These are phyloP conservation scores for Epiblema foenella DNA, from an alignment of 2,888 invertebrate genomes.

Conservation along the genomic window DNA sequence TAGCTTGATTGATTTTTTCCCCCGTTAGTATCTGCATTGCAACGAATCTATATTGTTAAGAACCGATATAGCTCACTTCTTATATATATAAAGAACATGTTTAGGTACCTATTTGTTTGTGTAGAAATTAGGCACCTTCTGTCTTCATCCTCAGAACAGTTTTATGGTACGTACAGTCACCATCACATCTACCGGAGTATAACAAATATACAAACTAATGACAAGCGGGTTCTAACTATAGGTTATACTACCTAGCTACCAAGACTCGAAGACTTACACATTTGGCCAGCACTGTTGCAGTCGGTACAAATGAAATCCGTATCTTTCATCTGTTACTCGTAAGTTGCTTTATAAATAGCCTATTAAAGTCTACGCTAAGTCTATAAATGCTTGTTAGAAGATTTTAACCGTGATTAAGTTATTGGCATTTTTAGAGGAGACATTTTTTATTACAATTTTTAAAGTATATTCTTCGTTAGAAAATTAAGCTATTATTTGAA, in stretches of 20 bases:
- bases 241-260: not conserved
- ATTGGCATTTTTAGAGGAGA: not conserved
- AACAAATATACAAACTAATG: not conserved
- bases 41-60: too few species aligned
- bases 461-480: not conserved
- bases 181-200: too few species aligned
- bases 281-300: conserved; percentile 10
- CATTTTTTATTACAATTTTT: not conserved
- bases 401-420: not conserved
- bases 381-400: conserved; percentile 9
- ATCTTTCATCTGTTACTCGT: conserved; percentile 12
- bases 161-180: too few species aligned
- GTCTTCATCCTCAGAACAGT: too few species aligned
- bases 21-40: too few species aligned
- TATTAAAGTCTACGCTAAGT: conserved; percentile 12
- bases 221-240: not conserved
- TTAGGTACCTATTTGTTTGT: too few species aligned
- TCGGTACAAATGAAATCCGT: conserved; percentile 2
- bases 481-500: not conserved
- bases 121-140: too few species aligned
- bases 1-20: too few species aligned
- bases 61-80: too few species aligned
- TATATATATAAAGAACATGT: too few species aligned
- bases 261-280: not conserved
- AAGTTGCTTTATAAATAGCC: conserved; percentile 13